Conservation (phyloP, 2,797 vertebrate species). For the Gymnothorax javanicus region DNA sequence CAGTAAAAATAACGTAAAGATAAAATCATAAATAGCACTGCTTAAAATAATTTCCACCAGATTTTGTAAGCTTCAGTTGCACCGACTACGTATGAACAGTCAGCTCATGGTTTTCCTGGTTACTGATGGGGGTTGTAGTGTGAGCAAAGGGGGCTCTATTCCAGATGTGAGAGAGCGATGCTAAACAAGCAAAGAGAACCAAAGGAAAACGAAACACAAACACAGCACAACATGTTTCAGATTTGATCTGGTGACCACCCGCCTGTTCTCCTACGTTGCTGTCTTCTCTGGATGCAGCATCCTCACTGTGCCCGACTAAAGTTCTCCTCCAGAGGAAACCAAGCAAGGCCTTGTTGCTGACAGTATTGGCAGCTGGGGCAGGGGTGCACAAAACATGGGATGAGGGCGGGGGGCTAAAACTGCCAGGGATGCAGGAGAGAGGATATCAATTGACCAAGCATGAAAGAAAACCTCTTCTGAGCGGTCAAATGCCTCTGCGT, state of each 20-base stretch:
- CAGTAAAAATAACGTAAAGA: not conserved
- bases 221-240: not conserved
- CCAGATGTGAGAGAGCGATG: not conserved
- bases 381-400: not conserved
- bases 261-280: not conserved
- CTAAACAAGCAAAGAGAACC: not conserved
- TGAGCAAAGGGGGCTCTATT: too few species aligned
- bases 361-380: not conserved
- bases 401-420: not conserved
- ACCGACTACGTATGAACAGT: not conserved
- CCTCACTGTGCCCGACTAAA: not conserved
- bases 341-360: not conserved
- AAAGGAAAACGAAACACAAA: not conserved
- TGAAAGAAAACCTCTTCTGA: constrained; percentile 10
- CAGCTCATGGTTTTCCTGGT: not conserved
- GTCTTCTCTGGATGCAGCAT: not conserved
- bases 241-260: not conserved
- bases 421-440: not conserved
- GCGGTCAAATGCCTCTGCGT: not conserved
- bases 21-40: not conserved
- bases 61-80: too few species aligned
- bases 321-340: not conserved
- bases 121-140: not conserved
- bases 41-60: too few species aligned
- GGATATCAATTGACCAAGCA: not conserved